Conservation (phyloP, 64 coral and sea anemone genomes). For the Stylophora pistillata region DNA sequence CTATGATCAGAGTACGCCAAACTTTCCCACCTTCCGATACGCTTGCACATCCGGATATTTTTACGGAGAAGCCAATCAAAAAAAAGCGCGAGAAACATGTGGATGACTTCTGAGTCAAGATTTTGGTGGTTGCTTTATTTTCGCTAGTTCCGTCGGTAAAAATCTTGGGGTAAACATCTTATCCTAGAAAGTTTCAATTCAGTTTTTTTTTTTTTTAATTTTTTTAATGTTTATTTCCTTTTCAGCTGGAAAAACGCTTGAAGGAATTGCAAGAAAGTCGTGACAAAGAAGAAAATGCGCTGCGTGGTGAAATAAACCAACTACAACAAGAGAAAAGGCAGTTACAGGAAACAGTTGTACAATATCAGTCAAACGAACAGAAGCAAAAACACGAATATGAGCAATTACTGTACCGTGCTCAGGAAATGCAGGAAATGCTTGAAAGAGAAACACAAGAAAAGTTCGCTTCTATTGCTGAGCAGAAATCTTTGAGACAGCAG, state of each 20-base stretch:
- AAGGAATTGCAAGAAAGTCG: slow-evolving; percentile 50
- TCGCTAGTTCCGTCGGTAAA: too few species aligned
- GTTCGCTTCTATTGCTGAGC: slow-evolving; percentile 81
- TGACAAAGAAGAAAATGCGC: slow-evolving; percentile 64
- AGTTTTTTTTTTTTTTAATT: too few species aligned
- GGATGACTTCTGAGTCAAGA: neutral
- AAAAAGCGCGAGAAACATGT: too few species aligned
- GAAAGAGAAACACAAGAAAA: slow-evolving; percentile 90
- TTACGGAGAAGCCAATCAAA: too few species aligned
- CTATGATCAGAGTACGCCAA: neutral
- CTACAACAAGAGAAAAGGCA: slow-evolving; percentile 89
- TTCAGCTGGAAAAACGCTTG: slow-evolving; percentile 62
- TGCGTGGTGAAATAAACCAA: slow-evolving; percentile 68
- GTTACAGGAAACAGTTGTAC: slow-evolving; percentile 73
- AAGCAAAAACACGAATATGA: slow-evolving; percentile 89
- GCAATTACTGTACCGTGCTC: slow-evolving; percentile 73
- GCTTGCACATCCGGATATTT: neutral
- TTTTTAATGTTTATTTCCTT: neutral
- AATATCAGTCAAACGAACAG: slow-evolving; percentile 88
- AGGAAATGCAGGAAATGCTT: slow-evolving; percentile 65
- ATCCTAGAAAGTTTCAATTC: too few species aligned
- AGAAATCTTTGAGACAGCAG: slow-evolving; percentile 84
- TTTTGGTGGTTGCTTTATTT: neutral
- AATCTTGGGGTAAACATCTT: too few species aligned
- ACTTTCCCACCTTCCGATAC: neutral